Base-by-base conservation (phyloP, 2,113 vertebrate genomes). In the Stictonetta naevosa region DNA sequence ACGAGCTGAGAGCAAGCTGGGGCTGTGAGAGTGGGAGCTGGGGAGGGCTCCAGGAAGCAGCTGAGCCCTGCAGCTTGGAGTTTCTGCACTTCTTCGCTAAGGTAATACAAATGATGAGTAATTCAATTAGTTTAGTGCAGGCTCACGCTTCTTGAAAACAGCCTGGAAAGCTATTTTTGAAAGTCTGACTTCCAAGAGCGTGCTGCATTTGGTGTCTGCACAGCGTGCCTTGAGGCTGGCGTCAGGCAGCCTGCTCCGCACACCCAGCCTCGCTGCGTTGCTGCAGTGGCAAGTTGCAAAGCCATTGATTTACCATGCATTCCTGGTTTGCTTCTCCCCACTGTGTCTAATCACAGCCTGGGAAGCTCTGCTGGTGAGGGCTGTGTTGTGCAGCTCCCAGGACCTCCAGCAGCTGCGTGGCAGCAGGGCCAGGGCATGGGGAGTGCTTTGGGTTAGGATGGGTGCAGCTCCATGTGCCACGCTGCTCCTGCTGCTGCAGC, bases 291-390 rank as follows among this genome's bases (percentile, higher is more conserved):
- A 88, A 82, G 80, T 73, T 69, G 48, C 62, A 88, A 94, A 88
- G 75, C 58, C 44, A 13, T 82, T 85, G 42, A 79, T 93, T 90
- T 69, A 34, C 85, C 62, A 56, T 33, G 71, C 58, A 19, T 20
- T 86, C 92, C 60, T 94, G 73, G 18, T 74, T 92, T 83, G 44
- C 84, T 84, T 90, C 64, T 83, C 68, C 86, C 42, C 34, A 11
- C 77, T 83, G 68, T 74, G 40, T 67, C 60, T 81, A 86, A 71
- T 88, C 60, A 67, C 62, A 63, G 60, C 71, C 84, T 40, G 40
- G 58, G 58, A 87, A 56, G 71, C 18, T 74, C 50, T 91, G 36
- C 66, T 46, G 71, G 22, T 33, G 52, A 52, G 52, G 31, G 52
- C 60, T 3, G 8, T 67, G 64, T 86, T 63, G 83, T 46, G 78